A percentile compares a stretch with the other conserved stretches of the same genome.
Evolutionary conservation across 2,888 invertebrate genomes (phyloP).

Genomic region (Harmothoe impar): DNA sequence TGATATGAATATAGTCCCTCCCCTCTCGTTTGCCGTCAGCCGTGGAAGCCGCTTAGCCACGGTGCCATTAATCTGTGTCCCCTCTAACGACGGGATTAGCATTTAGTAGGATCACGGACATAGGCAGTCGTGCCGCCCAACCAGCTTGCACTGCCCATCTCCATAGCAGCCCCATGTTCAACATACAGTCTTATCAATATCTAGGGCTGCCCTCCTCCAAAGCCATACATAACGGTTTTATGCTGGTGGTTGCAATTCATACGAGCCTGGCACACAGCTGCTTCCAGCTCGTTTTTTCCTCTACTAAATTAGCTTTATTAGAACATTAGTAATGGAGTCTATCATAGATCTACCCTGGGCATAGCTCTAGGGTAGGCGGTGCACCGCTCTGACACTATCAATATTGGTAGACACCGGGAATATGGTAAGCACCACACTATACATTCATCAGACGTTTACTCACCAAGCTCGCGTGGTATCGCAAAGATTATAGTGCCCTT

Average conservation of each 20-base stretch:
- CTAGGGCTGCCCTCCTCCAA: not conserved
- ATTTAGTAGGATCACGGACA: conserved; percentile 50
- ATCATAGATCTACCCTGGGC: not conserved
- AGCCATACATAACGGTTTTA: not conserved
- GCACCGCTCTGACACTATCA: not conserved
- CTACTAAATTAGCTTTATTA: conserved; percentile 18
- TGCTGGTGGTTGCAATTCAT: not conserved
- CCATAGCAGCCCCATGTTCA: conserved; percentile 7
- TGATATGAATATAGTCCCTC: conserved; percentile 38
- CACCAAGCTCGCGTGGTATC: too few relatives aligned
- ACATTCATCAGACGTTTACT: too few relatives aligned
- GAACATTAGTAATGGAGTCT: not conserved
- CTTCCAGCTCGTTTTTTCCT: not conserved
- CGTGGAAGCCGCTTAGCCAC: not conserved
- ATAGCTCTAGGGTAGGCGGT: not conserved
- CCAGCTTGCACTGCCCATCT: conserved; percentile 1
- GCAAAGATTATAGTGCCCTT: too few relatives aligned
- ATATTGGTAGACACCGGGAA: not conserved
- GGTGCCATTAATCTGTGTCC: conserved; percentile 52
- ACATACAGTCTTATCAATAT: conserved; percentile 29
- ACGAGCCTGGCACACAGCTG: not conserved
- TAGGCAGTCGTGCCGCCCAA: not conserved
- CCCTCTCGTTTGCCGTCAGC: not conserved
- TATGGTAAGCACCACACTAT: not conserved
- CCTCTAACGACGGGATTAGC: conserved; percentile 34